phyloP scores from a whole-genome alignment of 2,113 vertebrate genomes.

The Stegostoma tigrinum region DNA sequence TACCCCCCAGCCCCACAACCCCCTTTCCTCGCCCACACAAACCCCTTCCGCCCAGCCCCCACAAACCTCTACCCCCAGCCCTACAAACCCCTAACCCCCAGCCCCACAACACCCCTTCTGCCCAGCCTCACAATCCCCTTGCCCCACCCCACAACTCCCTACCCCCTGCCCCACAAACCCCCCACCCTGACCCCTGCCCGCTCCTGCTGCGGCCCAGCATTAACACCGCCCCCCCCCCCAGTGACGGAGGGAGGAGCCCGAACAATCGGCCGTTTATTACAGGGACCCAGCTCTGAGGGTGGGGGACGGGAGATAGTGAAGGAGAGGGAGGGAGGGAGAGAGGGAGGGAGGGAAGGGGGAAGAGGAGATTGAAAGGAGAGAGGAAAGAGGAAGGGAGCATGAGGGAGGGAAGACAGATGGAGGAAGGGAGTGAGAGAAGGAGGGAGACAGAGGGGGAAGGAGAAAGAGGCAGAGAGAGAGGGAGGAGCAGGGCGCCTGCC shows the following conservation, averaged over 20 bases:
- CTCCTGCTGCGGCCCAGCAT: too few species aligned
- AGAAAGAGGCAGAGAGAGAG: slow-evolving; percentile 37
- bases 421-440: neutral
- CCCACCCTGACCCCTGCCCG: too few species aligned
- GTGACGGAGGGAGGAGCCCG: slow-evolving; percentile 48
- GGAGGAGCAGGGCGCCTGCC: neutral
- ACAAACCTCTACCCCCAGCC: neutral
- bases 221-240: too few species aligned
- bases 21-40: neutral
- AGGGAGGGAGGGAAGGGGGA: slow-evolving; percentile 56
- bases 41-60: too few species aligned
- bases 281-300: too few species aligned
- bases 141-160: too few species aligned
- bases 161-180: neutral
- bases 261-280: too few species aligned
- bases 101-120: too few species aligned
- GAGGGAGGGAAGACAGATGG: neutral
- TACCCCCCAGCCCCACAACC: neutral
- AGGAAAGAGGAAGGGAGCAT: neutral
- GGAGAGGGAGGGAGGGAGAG: neutral
- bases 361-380: slow-evolving; percentile 58
- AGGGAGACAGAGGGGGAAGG: slow-evolving; percentile 68
- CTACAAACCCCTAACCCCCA: neutral
- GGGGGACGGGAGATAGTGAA: slow-evolving; percentile 40
- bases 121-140: too few species aligned